Evolutionary conservation across 2,888 invertebrate genomes (phyloP), one percentile per base, ranked within the genome.

Genomic region (Flabesymbios commensalis): DNA sequence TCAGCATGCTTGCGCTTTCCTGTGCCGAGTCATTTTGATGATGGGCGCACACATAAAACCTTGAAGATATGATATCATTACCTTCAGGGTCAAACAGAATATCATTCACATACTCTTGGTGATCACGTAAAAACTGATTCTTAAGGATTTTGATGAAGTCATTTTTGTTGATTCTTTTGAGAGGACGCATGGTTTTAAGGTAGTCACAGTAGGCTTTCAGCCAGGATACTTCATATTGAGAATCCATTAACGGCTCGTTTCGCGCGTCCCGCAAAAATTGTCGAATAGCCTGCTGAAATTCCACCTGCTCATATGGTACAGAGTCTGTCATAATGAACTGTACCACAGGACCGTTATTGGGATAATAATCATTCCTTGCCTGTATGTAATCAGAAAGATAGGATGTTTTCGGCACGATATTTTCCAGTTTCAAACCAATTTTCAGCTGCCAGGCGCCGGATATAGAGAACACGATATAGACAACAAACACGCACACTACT

Each of bases 1-100:
- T 24, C 17, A 70, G 24, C 74, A 77, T 75, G 52, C 74, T 53
- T 19, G 68, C 53, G 0, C 74, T 74, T 61, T 76, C 74, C 24
- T 58, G 58, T 7, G 64, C 62, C 22, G 93, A 93, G 55, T 93
- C 92, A 57, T 90, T 90, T 48, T 95, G 91, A 75, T 93, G 92
- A 1, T 91, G 90, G 0, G 93, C 92, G 81, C 94, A 93, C 53
- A 95, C 90, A 49, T 94, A 85, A 77, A 93, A 92, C 62, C 95
- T 86, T 48, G 93, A 93, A 0, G 92, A 93, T 2, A 90, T 76
- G 29, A 95, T 88, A 88, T 52, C 87, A 86, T 39, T 57, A 4
- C 61, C 57, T 14, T 63, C 57, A 1, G 39, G 33, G 43, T 63
- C 69, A 22, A 75, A 52, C 5, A 31, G 1, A 1, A 65, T 29